Percentiles rank a stretch among this genome's conserved stretches.
phyloP scores from a whole-genome alignment of 2,797 vertebrate species.

The Tokudaia tokunoshimensis region DNA sequence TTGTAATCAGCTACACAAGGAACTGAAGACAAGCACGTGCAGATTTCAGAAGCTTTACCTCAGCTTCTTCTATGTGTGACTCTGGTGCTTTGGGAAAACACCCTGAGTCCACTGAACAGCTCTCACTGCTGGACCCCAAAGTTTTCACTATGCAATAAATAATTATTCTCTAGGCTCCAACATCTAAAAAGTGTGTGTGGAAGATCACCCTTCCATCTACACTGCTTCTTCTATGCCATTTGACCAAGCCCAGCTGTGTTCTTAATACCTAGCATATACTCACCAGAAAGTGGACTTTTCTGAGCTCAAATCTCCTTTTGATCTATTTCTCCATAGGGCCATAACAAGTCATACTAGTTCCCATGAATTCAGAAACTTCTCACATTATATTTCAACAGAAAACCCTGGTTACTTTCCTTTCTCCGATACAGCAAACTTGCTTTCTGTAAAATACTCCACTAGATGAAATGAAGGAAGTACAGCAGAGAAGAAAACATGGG shows the following conservation, averaged over 20 bases:
- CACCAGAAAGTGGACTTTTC: background rate
- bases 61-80: background rate
- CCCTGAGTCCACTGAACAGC: background rate
- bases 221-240: background rate
- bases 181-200: background rate
- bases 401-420: slow-evolving; percentile 35
- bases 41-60: background rate
- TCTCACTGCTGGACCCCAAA: background rate
- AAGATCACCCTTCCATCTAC: background rate
- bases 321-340: background rate
- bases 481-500: background rate
- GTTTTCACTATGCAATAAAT: background rate
- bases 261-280: background rate
- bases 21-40: background rate
- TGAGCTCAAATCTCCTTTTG: background rate
- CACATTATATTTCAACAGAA: slow-evolving; percentile 57
- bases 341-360: slow-evolving; percentile 20
- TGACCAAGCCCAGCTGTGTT: background rate
- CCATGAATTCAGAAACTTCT: slow-evolving; percentile 31
- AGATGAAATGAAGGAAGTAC: background rate
- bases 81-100: background rate
- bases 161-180: background rate
- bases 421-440: slow-evolving; percentile 23
- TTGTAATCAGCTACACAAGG: background rate
- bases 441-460: slow-evolving; percentile 58